These are phyloP conservation scores for Diloba caeruleocephala DNA, from an alignment of 2,888 invertebrate species.

Conservation along the genomic window DNA sequence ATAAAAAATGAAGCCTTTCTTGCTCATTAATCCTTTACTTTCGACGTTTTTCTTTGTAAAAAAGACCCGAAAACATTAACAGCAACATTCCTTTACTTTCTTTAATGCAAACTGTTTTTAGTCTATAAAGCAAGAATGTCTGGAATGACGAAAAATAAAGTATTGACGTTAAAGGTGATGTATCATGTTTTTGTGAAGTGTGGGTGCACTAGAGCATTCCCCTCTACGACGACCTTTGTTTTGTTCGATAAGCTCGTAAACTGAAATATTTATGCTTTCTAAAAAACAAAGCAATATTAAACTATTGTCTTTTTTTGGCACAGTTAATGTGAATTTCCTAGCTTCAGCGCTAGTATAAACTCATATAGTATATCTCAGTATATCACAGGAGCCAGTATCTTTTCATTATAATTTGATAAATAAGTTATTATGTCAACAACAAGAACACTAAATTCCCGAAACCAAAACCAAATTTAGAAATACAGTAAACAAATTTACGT, in stretches of 20 bases:
- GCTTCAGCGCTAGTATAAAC: no score
- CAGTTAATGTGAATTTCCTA: no score
- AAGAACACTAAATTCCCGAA: no score
- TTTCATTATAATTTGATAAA: no score
- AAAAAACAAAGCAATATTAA: background rate
- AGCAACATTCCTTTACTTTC: constrained; percentile 10
- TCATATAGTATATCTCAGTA: no score
- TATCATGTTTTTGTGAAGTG: constrained; percentile 36
- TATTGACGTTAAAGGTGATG: constrained; percentile 50
- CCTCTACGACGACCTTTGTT: constrained; percentile 42
- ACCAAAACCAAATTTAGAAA: no score
- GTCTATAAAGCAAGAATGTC: constrained; percentile 30
- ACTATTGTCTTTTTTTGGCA: no score
- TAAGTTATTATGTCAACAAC: no score
- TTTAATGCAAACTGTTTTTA: constrained; percentile 22
- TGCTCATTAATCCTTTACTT: no score
- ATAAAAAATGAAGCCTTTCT: background rate
- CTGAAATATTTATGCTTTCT: background rate
- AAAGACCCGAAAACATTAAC: background rate
- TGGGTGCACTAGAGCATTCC: constrained; percentile 51
- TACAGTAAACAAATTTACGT: no score
- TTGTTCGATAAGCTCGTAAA: constrained; percentile 21
- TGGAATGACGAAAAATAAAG: constrained; percentile 43
- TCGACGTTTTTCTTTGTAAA: background rate
- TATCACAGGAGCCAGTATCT: no score